Conservation (phyloP, 2,113 vertebrate species). For the Mormoops blainvillei region DNA sequence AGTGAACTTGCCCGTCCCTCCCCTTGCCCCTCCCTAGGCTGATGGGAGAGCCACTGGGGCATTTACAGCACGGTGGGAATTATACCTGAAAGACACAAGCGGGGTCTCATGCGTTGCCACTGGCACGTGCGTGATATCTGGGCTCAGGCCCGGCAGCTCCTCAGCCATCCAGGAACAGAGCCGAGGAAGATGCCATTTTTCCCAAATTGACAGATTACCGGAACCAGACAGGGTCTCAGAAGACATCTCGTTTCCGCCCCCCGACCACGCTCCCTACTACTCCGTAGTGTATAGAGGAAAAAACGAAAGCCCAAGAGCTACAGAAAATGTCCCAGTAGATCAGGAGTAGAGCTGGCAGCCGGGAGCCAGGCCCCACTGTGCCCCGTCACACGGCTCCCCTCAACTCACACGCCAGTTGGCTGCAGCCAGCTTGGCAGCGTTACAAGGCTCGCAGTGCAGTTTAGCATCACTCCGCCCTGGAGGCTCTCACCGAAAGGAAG, state of each 20-base stretch:
- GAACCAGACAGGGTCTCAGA: background rate
- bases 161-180: background rate
- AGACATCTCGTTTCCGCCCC: background rate
- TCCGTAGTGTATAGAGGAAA: background rate
- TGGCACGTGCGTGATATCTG: background rate
- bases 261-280: background rate
- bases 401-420: background rate
- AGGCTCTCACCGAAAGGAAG: background rate
- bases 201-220: background rate
- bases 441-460: background rate
- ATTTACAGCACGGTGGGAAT: background rate
- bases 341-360: background rate
- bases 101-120: background rate
- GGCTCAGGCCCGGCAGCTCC: background rate
- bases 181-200: background rate
- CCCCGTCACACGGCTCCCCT: background rate
- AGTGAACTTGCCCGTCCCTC: background rate
- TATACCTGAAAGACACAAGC: background rate
- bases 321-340: background rate
- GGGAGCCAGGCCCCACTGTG: background rate
- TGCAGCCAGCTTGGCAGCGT: background rate
- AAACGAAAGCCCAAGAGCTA: background rate
- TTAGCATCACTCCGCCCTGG: background rate
- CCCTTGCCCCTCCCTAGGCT: background rate
- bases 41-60: background rate